These are phyloP conservation scores for Mohoua ochrocephala DNA, from an alignment of 2,113 vertebrate species.

Conservation along the genomic window DNA sequence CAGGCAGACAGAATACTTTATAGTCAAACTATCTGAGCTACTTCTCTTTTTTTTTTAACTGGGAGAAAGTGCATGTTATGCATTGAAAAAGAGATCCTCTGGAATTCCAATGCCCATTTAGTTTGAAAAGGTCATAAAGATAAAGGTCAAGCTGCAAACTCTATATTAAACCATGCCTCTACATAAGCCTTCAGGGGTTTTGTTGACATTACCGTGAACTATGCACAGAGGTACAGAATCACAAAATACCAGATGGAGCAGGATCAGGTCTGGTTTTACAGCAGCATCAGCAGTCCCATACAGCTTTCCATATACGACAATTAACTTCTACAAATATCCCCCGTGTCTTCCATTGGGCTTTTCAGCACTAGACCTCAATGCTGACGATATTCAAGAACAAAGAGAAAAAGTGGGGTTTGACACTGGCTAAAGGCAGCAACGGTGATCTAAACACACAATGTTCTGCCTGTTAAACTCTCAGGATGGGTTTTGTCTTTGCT, in stretches of 20 bases:
- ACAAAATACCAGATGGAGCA: neutral
- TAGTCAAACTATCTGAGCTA: neutral
- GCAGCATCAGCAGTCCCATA: neutral
- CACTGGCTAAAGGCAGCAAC: neutral
- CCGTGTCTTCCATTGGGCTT: neutral
- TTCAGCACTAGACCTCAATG: neutral
- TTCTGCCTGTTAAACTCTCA: neutral
- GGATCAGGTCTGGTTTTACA: neutral
- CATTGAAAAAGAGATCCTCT: constrained; percentile 6
- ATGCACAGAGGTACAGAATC: neutral
- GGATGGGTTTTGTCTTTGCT: neutral
- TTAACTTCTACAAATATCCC: neutral
- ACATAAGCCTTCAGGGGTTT: constrained; percentile 37
- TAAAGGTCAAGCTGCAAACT: constrained; percentile 48
- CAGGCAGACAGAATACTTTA: neutral
- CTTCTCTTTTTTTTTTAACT: neutral
- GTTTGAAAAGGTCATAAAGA: constrained; percentile 52
- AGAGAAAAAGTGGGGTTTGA: neutral
- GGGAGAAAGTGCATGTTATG: neutral
- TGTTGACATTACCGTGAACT: constrained; percentile 30
- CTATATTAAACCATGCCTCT: constrained; percentile 22
- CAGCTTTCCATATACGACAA: neutral
- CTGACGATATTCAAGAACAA: neutral
- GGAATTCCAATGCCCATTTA: constrained; percentile 27
- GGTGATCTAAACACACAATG: neutral